These are phyloP conservation scores for Omphaloscelis lunosa DNA, from an alignment of 2,888 invertebrate species.

Conservation along the genomic window DNA sequence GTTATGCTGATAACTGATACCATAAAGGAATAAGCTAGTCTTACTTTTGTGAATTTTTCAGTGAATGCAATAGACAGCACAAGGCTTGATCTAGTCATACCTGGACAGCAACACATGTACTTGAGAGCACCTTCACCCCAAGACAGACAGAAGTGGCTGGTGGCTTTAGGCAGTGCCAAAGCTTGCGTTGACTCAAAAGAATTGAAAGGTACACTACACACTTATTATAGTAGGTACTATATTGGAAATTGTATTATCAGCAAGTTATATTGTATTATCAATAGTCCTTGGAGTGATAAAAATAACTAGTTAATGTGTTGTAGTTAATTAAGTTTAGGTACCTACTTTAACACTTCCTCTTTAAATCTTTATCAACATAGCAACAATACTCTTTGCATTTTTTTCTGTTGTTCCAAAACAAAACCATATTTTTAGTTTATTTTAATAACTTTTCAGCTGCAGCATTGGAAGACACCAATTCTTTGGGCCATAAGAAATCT, in stretches of 20 bases:
- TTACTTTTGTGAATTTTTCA: constrained; percentile 72
- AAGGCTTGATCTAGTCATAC: constrained; percentile 94
- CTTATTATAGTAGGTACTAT: background rate
- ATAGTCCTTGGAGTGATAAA: constrained; percentile 33
- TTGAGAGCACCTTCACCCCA: constrained; percentile 94
- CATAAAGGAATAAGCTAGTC: background rate
- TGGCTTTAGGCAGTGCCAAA: constrained; percentile 95
- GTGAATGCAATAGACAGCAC: constrained; percentile 93
- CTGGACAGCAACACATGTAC: constrained; percentile 95
- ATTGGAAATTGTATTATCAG: constrained; percentile 26
- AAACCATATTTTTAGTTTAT: background rate
- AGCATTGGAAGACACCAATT: constrained; percentile 90
- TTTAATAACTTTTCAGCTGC: constrained; percentile 71
- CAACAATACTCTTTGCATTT: background rate
- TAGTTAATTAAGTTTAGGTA: constrained; percentile 4
- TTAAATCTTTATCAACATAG: constrained; percentile 16
- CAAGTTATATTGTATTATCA: constrained; percentile 1
- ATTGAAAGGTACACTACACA: constrained; percentile 75
- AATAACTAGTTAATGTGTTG: constrained; percentile 12
- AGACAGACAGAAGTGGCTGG: constrained; percentile 95
- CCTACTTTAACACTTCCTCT: constrained; percentile 14
- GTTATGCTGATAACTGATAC: background rate
- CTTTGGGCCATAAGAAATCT: constrained; percentile 93
- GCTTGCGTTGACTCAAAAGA: constrained; percentile 91
- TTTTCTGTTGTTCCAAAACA: background rate